Base-by-base conservation (phyloP, 2,888 invertebrate species). In the Mythimna ferrago region DNA sequence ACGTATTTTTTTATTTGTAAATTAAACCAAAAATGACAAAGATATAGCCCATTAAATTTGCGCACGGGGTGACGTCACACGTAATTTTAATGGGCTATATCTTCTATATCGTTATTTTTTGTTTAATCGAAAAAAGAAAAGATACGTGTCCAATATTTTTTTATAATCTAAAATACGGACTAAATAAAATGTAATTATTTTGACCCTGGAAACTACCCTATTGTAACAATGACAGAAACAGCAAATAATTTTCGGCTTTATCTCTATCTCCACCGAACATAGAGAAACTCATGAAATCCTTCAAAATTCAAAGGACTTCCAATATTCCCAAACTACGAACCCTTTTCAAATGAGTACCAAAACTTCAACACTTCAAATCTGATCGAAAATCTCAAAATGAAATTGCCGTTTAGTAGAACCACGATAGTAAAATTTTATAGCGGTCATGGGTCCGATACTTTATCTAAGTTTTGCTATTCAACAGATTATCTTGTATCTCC, bases 351-450 rank as follows among this genome's bases (percentile, higher is more conserved):
- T 41, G 16, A 14, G 10, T 41, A 35, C 6, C 32, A 38, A 60
- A 82, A 82, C 56, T 82, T 78, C 56, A 60, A 57, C 66, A 82
- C 80, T 72, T 79, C 11, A 41, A 62, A 51, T 44, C 21, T 56
- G 65, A 82, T 78, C 79, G 54, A 78, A 82, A 58, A 44, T 48
- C 35, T 56, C 2, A 7, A 51, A 64, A 66, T 26, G 48, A 56
- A 64, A 71, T 66, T 64, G 38, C 26, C 54, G 38, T 66, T 79
- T 66, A 65, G n/a, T 35, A 51, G 54, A 64, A 66, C 62, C 44
- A 19, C 38, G 35, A 3, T 10, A 19, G 32, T 79, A 73, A 83
- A 68, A 62, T 73, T 79, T 80, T 79, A 80, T 73, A 32, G 73
- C 68, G 74, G 80, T 68, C 73, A 66, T 26, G 32, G 66, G 53